Evolutionary conservation across 2,888 invertebrate genomes (phyloP).

Genomic region (Chydorus sphaericus): DNA sequence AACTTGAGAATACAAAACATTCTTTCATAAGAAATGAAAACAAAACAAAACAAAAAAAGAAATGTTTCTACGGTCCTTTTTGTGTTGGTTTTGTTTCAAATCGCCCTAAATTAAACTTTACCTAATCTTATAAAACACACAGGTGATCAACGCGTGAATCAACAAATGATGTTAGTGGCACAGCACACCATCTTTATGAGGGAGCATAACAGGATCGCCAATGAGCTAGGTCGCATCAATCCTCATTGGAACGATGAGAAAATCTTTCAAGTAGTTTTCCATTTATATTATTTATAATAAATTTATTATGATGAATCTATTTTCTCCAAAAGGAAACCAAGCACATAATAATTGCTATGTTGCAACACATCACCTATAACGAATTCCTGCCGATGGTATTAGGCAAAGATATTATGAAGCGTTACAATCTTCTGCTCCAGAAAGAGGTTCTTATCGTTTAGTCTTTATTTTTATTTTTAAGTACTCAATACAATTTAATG

Average conservation of each 20-base stretch:
- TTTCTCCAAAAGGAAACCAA: conserved; percentile 35
- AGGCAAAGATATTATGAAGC: conserved; percentile 29
- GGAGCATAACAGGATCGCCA: conserved; percentile 77
- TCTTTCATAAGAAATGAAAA: no score
- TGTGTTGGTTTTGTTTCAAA: conserved; percentile 21
- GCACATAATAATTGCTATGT: conserved; percentile 22
- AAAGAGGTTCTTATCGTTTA: conserved; percentile 17
- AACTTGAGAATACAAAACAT: no score
- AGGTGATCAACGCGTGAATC: conserved; percentile 85
- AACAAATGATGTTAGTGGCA: conserved; percentile 72
- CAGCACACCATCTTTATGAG: conserved; percentile 84
- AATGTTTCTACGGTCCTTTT: neutral
- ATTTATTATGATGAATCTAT: neutral
- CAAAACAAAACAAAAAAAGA: neutral
- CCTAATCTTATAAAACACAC: no score
- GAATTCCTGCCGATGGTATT: conserved; percentile 29
- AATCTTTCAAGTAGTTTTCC: conserved; percentile 54
- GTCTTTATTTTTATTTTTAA: neutral
- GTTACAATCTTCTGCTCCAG: conserved; percentile 26
- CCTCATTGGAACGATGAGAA: conserved; percentile 91
- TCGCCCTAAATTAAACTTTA: no score
- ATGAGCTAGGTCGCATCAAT: conserved; percentile 57
- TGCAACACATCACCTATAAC: conserved; percentile 24
- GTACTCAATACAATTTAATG: neutral
- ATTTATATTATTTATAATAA: neutral